Evolutionary conservation across 2,888 invertebrate genomes (phyloP), one percentile per base, ranked within the genome.

Genomic region (Notodonta ziczac): DNA sequence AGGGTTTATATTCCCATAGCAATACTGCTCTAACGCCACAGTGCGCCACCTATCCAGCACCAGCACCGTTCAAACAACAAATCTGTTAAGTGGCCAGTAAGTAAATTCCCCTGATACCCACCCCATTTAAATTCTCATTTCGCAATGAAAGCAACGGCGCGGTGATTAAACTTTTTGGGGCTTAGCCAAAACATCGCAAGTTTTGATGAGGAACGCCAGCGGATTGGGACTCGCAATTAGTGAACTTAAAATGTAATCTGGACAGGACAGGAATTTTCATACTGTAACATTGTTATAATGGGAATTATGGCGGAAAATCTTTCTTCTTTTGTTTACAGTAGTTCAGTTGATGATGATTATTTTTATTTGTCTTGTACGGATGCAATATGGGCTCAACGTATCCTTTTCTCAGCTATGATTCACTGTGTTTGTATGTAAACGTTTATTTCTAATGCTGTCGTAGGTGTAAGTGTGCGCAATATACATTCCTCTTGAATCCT

Each of bases 121-220:
- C 42, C 48, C n/a, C 5, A 50, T 16, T 66, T 63, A 59, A 73
- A 68, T 63, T 57, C 68, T 50, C 65, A 61, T 73, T 69, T 61
- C 62, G 61, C 63, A 51, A 60, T 68, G 54, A 63, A 68, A 54
- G 60, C 62, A 56, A 59, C 51, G 16, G 61, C 35, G 62, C 48
- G 61, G 62, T 72, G 77, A 80, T 85, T 81, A 78, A 83, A 82
- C 80, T 79, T 84, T 84, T 85, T 87, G 85, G 85, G 74, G 67
- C 66, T 76, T 63, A 69, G 84, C 86, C 87, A 86, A 83, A 81
- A 76, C 72, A 71, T 76, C 62, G 64, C 72, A 80, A 81, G 80
- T 82, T 85, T 81, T 83, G 83, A 85, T 79, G 82, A 84, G 76
- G 67, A 72, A 65, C 65, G 66, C 58, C 66, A 69, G 74, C 77